Percentiles rank a stretch among this genome's conserved stretches.
Evolutionary conservation across 2,888 invertebrate species (phyloP).

Genomic region (Drosophila kambysellisi): DNA sequence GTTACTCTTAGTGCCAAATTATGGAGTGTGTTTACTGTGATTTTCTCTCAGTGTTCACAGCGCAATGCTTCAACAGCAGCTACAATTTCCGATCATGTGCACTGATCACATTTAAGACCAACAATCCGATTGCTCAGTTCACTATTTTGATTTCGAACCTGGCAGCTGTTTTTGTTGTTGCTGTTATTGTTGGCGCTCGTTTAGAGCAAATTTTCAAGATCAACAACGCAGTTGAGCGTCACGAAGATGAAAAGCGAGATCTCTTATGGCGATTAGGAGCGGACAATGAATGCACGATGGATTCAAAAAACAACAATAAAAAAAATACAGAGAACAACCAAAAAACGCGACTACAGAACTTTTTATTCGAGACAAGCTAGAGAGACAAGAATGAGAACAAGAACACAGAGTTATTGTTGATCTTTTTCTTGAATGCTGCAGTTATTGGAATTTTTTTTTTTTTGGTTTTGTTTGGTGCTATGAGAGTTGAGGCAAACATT

Average conservation of each 20-base stretch:
- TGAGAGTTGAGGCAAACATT: constrained; percentile 77
- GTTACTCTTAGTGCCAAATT: not conserved
- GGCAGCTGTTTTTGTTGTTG: constrained; percentile 23
- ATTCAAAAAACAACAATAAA: constrained; percentile 48
- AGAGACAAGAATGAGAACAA: constrained; percentile 78
- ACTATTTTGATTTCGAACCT: constrained; percentile 60
- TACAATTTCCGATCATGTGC: constrained; percentile 59
- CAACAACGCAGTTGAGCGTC: constrained; percentile 77
- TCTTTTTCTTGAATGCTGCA: constrained; percentile 31
- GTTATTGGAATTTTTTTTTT: constrained; percentile 30
- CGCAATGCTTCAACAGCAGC: constrained; percentile 42
- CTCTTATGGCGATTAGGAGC: constrained; percentile 69
- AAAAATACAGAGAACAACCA: constrained; percentile 39
- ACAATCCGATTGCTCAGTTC: constrained; percentile 50
- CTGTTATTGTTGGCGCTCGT: constrained; percentile 33
- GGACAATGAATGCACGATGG: constrained; percentile 80
- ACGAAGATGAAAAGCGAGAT: constrained; percentile 81
- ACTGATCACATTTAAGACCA: constrained; percentile 50
- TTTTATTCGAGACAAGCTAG: constrained; percentile 53
- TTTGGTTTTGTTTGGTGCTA: constrained; percentile 53
- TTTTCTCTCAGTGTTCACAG: constrained; percentile 40
- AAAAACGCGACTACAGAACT: constrained; percentile 51
- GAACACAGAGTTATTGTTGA: constrained; percentile 66
- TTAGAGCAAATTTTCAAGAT: constrained; percentile 74
- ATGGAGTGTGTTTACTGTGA: not conserved